A percentile compares a stretch with the other conserved stretches of the same genome.
phyloP scores from a whole-genome alignment of 2,797 vertebrate genomes.

The Dicrostonyx torquatus region DNA sequence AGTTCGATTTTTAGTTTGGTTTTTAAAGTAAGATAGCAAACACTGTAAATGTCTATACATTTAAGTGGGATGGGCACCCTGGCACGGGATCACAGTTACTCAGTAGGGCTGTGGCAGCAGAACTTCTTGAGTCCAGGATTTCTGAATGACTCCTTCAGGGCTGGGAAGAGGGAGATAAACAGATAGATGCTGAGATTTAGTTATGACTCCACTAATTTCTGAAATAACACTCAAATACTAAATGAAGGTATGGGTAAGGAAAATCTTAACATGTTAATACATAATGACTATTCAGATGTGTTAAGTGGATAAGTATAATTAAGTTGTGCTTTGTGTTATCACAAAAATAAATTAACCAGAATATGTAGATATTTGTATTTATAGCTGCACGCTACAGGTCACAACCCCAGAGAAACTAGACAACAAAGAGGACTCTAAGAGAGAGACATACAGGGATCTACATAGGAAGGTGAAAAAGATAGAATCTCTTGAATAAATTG shows the following conservation, averaged over 20 bases:
- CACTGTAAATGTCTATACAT: slow-evolving; percentile 29
- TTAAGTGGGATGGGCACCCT: background rate
- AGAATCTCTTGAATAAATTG: no score
- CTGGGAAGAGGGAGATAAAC: background rate
- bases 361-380: background rate
- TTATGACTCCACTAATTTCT: background rate
- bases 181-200: background rate
- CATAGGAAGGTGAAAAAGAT: no score
- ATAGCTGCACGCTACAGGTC: background rate
- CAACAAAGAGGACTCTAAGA: no score
- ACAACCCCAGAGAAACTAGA: no score
- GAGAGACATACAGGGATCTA: no score
- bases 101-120: background rate
- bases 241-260: background rate
- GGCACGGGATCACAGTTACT: background rate
- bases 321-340: background rate
- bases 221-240: background rate
- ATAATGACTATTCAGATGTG: slow-evolving; percentile 22
- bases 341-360: slow-evolving; percentile 35
- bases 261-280: slow-evolving; percentile 3
- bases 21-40: slow-evolving; percentile 36
- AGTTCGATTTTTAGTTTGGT: background rate
- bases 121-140: background rate
- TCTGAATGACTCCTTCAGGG: background rate
- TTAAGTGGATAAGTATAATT: background rate